Base-by-base conservation (phyloP, 2,113 vertebrate species). In the Mugil cephalus region DNA sequence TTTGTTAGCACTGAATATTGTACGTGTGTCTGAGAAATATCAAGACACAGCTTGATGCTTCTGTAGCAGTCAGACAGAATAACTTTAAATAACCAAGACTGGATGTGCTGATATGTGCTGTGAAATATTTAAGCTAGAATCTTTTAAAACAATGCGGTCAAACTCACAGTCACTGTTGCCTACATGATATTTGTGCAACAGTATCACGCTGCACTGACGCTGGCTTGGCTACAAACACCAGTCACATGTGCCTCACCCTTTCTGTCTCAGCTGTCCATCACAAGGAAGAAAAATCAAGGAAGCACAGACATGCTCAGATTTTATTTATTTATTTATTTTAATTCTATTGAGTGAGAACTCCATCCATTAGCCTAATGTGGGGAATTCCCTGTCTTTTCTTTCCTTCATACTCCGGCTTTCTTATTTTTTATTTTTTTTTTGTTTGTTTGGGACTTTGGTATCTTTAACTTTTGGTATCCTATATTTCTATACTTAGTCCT, bases 321-420 rank as follows among this genome's bases (percentile, higher is more conserved):
- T 82, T 72, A 87, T 93, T 92, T 89, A 69, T n/a, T n/a, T n/a
- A 90, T 88, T 89, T 87, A 82, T 85, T 87, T 77, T 61, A 71
- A 90, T 88, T 91, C 77, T 79, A 53, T 50, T 54, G 14, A 67
- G 65, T 74, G 69, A 82, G 68, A 80, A 50, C 74, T 75, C 77
- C 79, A 66, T 85, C 62, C 70, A 40, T 43, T 39, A 56, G 58
- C 54, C 54, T 30, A 30, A 30, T 30, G 24, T 18, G 14, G 8
- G 8, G 1, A 24, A 15, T 38, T 58, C 46, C 11, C 58, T 30
- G 24, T 24, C 36, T 24, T 9, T 0, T 53, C 50, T 21, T 45
- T 38, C 36, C 24, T 30, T 30, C 24, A 30, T 30, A 5, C 24
- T 30, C 24, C 2, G 5, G 24, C 24, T 30, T 2, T 2, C 24